Percentiles rank a stretch among this genome's conserved stretches.
Evolutionary conservation across 2,113 vertebrate species (phyloP).

Genomic region (Chaetodon trifascialis): DNA sequence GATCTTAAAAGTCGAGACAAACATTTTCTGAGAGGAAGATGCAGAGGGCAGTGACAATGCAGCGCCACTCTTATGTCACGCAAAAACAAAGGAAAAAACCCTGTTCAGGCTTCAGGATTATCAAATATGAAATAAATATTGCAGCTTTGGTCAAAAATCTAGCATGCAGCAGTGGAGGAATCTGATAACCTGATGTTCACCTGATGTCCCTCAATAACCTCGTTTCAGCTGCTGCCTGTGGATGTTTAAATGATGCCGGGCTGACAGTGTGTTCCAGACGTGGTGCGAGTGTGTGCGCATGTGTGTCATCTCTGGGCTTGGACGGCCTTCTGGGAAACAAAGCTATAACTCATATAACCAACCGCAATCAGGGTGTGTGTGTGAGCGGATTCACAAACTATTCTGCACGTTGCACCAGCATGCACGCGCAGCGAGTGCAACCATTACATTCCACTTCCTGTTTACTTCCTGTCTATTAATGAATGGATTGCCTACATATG

Average conservation of each 20-base stretch:
- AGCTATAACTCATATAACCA: conserved; percentile 74
- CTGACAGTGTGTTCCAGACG: conserved; percentile 42
- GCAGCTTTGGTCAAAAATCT: neutral
- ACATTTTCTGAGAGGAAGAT: too few species aligned
- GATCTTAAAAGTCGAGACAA: too few species aligned
- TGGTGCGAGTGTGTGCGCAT: conserved; percentile 29
- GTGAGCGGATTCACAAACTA: conserved; percentile 45
- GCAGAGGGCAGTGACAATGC: too few species aligned
- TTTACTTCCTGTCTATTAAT: neutral
- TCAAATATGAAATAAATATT: conserved; percentile 24
- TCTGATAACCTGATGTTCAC: neutral
- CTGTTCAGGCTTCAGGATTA: neutral
- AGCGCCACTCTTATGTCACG: too few species aligned
- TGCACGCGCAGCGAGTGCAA: neutral
- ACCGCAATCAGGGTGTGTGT: conserved; percentile 59
- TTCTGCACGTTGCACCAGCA: conserved; percentile 11
- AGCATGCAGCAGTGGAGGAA: neutral
- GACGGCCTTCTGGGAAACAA: conserved; percentile 70
- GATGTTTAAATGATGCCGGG: conserved; percentile 38
- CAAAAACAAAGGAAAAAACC: too few species aligned
- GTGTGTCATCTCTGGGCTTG: conserved; percentile 53
- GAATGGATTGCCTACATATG: neutral
- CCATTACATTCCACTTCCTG: conserved; percentile 13
- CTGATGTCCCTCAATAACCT: neutral
- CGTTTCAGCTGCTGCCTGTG: neutral